Percentiles rank a stretch among this genome's conserved stretches.
Conservation (phyloP, 2,888 invertebrate species). For the Pyrrhosoma nymphula region DNA sequence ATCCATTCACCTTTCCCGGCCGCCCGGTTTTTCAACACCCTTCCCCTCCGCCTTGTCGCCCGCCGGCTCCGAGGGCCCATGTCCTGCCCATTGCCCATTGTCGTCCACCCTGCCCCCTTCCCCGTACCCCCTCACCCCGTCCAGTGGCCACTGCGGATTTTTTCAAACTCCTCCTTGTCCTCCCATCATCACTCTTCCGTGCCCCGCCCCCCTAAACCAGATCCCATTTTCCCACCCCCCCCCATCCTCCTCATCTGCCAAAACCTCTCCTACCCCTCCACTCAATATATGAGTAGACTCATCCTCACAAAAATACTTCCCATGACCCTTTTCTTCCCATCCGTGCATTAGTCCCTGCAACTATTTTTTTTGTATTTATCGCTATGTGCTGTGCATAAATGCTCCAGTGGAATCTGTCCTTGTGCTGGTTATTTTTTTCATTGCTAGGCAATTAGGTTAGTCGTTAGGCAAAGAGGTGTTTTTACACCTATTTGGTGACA, state of each 20-base stretch:
- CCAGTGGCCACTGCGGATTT: constrained; percentile 2
- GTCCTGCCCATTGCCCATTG: background rate
- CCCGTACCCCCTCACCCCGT: background rate
- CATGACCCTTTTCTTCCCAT: background rate
- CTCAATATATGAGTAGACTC: background rate
- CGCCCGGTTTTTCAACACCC: background rate
- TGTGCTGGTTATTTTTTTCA: no score
- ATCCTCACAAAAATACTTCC: background rate
- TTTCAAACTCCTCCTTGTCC: background rate
- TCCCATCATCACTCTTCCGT: constrained; percentile 4
- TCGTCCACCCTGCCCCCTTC: background rate
- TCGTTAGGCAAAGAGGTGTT: no score
- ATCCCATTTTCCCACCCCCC: background rate
- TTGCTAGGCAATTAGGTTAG: no score
- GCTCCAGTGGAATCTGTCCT: background rate
- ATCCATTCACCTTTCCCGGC: constrained; percentile 17
- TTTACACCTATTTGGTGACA: no score
- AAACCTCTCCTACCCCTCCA: background rate
- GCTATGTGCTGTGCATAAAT: background rate
- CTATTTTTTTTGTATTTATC: background rate
- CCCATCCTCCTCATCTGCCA: background rate
- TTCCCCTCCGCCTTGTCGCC: background rate
- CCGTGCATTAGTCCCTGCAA: background rate
- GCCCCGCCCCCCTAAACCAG: background rate
- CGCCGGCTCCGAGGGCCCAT: background rate